Conservation (phyloP, 2,888 invertebrate species). For the Epicampocera succincta region DNA sequence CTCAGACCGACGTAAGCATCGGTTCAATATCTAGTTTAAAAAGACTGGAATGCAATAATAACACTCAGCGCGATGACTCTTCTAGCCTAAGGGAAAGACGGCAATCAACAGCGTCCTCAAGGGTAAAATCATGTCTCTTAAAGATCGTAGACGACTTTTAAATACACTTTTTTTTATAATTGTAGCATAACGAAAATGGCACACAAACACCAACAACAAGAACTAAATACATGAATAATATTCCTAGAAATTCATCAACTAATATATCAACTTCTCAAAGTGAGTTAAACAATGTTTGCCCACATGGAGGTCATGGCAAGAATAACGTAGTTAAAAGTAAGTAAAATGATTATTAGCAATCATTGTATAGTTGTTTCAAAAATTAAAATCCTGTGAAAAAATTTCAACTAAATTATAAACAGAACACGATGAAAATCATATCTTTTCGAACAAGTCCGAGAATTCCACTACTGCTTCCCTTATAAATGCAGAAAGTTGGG, state of each 20-base stretch:
- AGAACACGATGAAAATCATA: too few species aligned
- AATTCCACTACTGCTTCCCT: too few species aligned
- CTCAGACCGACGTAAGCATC: slow-evolving; percentile 79
- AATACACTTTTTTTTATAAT: background rate
- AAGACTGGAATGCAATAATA: slow-evolving; percentile 74
- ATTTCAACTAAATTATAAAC: too few species aligned
- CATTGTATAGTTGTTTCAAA: too few species aligned
- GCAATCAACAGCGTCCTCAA: slow-evolving; percentile 77
- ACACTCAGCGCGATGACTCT: slow-evolving; percentile 74
- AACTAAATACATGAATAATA: slow-evolving; percentile 76
- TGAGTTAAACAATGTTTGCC: slow-evolving; percentile 80
- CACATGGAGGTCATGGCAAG: slow-evolving; percentile 78
- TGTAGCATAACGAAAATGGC: slow-evolving; percentile 77
- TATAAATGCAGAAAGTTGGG: too few species aligned
- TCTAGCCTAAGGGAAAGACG: slow-evolving; percentile 76
- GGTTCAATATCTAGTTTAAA: slow-evolving; percentile 76
- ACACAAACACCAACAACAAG: slow-evolving; percentile 78
- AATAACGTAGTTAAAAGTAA: slow-evolving; percentile 78
- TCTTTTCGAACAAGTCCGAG: too few species aligned
- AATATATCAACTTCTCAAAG: slow-evolving; percentile 80
- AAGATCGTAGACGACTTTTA: background rate
- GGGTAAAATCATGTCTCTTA: slow-evolving; percentile 64
- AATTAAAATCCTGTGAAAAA: too few species aligned
- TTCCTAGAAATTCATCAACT: slow-evolving; percentile 80
- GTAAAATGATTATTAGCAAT: slow-evolving; percentile 45